Conservation (phyloP, 1,140 invertebrate species). For the Cataglyphis hispanica region DNA sequence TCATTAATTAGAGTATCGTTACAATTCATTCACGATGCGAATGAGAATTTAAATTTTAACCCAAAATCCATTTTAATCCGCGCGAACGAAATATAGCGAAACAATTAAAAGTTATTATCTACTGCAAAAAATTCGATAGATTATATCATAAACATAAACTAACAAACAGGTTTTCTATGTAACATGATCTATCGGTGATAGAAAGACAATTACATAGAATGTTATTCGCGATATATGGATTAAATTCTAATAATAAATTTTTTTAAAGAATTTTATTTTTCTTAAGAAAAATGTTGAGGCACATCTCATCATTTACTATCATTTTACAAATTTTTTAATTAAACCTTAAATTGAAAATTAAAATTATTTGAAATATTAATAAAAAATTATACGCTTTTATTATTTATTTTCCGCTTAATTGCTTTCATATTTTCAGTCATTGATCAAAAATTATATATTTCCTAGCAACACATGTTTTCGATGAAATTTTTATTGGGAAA, state of each 20-base stretch:
- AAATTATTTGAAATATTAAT: conserved; percentile 15
- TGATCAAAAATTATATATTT: neutral
- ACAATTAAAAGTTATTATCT: conserved; percentile 16
- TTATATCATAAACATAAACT: neutral
- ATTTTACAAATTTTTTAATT: conserved; percentile 9
- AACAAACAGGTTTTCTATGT: neutral
- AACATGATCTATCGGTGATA: neutral
- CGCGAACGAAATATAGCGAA: neutral
- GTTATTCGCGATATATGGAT: neutral
- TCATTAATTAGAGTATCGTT: conserved; percentile 39
- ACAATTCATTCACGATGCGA: neutral
- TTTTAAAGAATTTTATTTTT: conserved; percentile 22
- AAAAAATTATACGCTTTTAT: neutral
- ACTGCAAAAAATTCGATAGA: neutral
- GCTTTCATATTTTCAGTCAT: neutral
- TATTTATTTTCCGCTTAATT: neutral
- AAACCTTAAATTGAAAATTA: conserved; percentile 10
- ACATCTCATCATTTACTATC: neutral
- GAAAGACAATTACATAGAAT: neutral
- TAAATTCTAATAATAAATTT: neutral
- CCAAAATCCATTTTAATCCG: conserved; percentile 11
- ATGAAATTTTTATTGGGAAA: neutral
- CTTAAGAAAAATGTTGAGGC: neutral
- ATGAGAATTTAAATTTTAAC: conserved; percentile 38
- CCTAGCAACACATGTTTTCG: neutral